A percentile compares a stretch with the other conserved stretches of the same genome.
Evolutionary conservation across 1,140 invertebrate species (phyloP).

Genomic region (Meloidogyne floridensis): DNA sequence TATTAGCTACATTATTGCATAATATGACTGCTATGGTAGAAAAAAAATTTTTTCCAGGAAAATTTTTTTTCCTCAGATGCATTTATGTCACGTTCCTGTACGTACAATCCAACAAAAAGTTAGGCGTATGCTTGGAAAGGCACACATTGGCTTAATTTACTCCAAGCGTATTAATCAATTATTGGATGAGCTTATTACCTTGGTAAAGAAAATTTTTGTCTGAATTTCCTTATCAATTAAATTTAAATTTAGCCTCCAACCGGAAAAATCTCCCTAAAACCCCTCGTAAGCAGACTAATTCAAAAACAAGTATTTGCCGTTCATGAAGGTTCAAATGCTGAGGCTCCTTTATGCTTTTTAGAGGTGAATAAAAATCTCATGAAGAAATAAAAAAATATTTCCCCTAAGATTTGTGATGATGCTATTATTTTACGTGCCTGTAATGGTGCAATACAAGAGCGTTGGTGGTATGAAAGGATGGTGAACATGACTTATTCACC

Average conservation of each 20-base stretch:
- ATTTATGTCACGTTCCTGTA: constrained; percentile 36
- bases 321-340: constrained; percentile 85
- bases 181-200: constrained; percentile 79
- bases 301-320: constrained; percentile 97
- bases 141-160: constrained; percentile 94
- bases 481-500: constrained; percentile 99
- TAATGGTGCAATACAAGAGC: constrained; percentile 89
- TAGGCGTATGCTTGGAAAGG: constrained; percentile 67
- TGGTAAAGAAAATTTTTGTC: constrained; percentile 69
- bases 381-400: constrained; percentile 71
- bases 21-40: constrained; percentile 81
- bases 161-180: constrained; percentile 95
- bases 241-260: constrained; percentile 18
- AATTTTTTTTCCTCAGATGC: constrained; percentile 32
- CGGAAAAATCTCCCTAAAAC: constrained; percentile 81
- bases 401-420: constrained; percentile 86
- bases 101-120: constrained; percentile 44
- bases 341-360: constrained; percentile 88
- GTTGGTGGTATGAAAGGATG: constrained; percentile 96
- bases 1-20: constrained; percentile 91
- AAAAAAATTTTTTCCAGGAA: constrained; percentile 65
- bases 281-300: constrained; percentile 79
- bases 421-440: constrained; percentile 89
- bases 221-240: neutral
- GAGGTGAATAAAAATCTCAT: constrained; percentile 75